Conservation (phyloP, 2,888 invertebrate species). For the Coecobrya sp. region DNA sequence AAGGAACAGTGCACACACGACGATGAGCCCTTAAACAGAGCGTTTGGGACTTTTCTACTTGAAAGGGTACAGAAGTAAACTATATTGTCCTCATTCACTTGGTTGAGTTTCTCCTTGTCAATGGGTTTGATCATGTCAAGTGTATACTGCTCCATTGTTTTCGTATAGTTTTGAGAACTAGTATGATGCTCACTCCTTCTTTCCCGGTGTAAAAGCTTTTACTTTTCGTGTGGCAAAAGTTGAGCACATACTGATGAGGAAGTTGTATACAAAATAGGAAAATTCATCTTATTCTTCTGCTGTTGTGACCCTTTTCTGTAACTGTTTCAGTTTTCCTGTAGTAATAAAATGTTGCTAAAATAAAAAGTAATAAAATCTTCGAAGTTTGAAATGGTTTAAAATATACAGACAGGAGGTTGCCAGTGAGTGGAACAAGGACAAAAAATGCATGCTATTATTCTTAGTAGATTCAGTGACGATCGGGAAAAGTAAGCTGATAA, state of each 20-base stretch:
- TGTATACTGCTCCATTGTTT: background rate
- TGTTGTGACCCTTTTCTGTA: background rate
- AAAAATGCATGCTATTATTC: no score
- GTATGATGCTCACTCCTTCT: background rate
- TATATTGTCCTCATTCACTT: slow-evolving; percentile 42
- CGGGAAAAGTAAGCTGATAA: no score
- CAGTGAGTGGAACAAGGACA: no score
- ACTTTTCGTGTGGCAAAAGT: background rate
- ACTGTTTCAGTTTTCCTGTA: no score
- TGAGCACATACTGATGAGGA: background rate
- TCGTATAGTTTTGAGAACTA: background rate
- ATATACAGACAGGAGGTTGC: no score
- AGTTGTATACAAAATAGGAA: background rate
- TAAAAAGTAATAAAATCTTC: no score
- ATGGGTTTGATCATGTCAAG: slow-evolving; percentile 46
- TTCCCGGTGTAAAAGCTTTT: background rate
- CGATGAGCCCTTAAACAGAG: slow-evolving; percentile 7
- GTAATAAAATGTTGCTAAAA: no score
- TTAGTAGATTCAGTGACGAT: no score
- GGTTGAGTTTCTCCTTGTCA: slow-evolving; percentile 44
- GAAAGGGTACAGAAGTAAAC: background rate
- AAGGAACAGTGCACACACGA: background rate
- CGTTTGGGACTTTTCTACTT: background rate
- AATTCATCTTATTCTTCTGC: background rate
- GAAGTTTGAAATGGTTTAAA: no score